A percentile compares a stretch with the other conserved stretches of the same genome.
These are phyloP conservation scores for Gonatopus flavifemur DNA, from an alignment of 1,140 invertebrate species.

Conservation along the genomic window DNA sequence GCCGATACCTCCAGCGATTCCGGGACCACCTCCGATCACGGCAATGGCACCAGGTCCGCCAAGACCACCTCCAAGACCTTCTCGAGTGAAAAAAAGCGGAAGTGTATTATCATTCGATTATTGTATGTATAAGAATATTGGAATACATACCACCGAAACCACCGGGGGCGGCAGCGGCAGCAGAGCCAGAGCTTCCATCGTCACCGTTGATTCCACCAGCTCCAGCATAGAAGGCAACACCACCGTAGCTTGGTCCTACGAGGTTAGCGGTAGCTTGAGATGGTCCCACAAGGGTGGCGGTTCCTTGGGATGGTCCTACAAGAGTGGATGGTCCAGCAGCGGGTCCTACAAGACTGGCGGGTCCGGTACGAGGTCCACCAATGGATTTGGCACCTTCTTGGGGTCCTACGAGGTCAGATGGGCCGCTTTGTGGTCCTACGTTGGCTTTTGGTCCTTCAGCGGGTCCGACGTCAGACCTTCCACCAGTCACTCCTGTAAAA, in stretches of 20 bases:
- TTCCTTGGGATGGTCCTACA: constrained; percentile 53
- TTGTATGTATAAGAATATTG: not conserved
- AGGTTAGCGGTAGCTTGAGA: constrained; percentile 54
- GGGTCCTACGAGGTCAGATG: constrained; percentile 55
- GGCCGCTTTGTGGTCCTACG: constrained; percentile 56
- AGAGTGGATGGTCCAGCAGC: constrained; percentile 55
- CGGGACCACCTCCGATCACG: constrained; percentile 52
- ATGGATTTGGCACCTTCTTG: constrained; percentile 55
- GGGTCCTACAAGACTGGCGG: constrained; percentile 53
- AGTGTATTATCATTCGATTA: not conserved
- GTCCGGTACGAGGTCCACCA: constrained; percentile 56
- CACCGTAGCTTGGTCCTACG: constrained; percentile 55
- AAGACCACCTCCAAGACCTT: constrained; percentile 20
- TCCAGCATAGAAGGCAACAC: constrained; percentile 54
- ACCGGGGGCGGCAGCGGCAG: constrained; percentile 53
- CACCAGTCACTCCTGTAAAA: constrained; percentile 49
- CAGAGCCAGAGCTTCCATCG: constrained; percentile 55
- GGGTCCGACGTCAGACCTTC: constrained; percentile 56
- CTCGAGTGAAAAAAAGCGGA: constrained; percentile 12
- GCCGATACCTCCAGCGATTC: constrained; percentile 52
- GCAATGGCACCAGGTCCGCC: constrained; percentile 51
- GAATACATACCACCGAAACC: constrained; percentile 14
- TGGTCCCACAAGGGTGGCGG: constrained; percentile 52
- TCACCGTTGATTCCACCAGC: constrained; percentile 57
- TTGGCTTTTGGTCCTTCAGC: constrained; percentile 58